phyloP scores from a whole-genome alignment of 2,888 invertebrate genomes.

The Tipula lateralis region DNA sequence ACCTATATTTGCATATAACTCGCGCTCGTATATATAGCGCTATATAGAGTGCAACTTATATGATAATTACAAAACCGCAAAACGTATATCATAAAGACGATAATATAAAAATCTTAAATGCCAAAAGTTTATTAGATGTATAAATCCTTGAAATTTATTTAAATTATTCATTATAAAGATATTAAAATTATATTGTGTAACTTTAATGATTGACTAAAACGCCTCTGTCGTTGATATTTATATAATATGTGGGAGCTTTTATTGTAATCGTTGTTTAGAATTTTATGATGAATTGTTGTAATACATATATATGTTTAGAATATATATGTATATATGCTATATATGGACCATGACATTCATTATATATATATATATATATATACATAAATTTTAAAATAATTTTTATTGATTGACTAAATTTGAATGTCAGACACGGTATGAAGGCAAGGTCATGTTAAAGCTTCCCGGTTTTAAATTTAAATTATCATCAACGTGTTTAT shows the following conservation, averaged over 20 bases:
- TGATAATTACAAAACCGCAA: conserved; percentile 19
- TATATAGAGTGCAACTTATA: not conserved
- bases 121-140: not conserved
- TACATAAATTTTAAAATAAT: not conserved
- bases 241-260: not conserved
- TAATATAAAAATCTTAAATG: not conserved
- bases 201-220: not conserved
- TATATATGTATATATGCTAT: not conserved
- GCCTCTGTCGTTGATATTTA: not conserved
- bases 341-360: conserved; percentile 6
- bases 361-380: no score
- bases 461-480: not conserved
- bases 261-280: not conserved
- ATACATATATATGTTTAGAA: not conserved
- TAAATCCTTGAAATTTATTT: not conserved
- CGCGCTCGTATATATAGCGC: not conserved
- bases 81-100: not conserved
- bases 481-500: not conserved
- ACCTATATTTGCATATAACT: not conserved
- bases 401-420: not conserved
- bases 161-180: not conserved
- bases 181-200: conserved; percentile 14
- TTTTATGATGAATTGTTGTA: not conserved
- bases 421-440: not conserved
- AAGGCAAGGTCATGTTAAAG: not conserved